Evolutionary conservation across 2,888 invertebrate species (phyloP), one percentile per base, ranked within the genome.

Genomic region (Orthosia incerta): DNA sequence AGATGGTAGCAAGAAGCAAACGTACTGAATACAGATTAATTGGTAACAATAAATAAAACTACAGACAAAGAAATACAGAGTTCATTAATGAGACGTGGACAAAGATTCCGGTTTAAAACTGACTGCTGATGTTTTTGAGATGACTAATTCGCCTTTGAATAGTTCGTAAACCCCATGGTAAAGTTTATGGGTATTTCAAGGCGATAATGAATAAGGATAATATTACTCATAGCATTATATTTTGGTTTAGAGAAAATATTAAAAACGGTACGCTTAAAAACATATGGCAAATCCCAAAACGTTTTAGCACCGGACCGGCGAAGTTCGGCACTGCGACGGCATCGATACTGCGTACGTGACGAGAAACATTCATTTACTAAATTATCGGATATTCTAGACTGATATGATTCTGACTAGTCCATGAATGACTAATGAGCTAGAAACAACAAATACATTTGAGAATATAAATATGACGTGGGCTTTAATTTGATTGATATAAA

Each of bases 11-110:
- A 84, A 86, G 89, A 89, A 90, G 84, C 85, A 78, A 79, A 79
- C 88, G 90, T 86, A 86, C 88, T 86, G 95, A 93, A 95, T 95
- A 95, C 94, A 90, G 92, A 95, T 95, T 92, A 93, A 94, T 93
- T 91, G 90, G 91, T 91, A 90, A 91, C 90, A 89, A 92, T 92
- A 91, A 89, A 91, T 90, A 90, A 89, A 90, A 85, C 85, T 79
- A 82, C 80, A 90, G 89, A 94, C 94, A 94, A 94, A 94, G 93
- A 92, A 90, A 90, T 87, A 89, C 86, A 85, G 73, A 82, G 82
- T 84, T 90, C 85, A 89, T 89, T 90, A 89, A 89, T 86, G 88
- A 86, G 55, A 86, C 78, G 76, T 81, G 82, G 90, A 89, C 89
- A 90, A 90, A 89, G 90, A 90, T 71, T 64, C 75, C 56, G 60